Percentiles rank a stretch among this genome's conserved stretches.
These are phyloP conservation scores for Suillia variegata DNA, from an alignment of 2,888 invertebrate species.

Conservation along the genomic window DNA sequence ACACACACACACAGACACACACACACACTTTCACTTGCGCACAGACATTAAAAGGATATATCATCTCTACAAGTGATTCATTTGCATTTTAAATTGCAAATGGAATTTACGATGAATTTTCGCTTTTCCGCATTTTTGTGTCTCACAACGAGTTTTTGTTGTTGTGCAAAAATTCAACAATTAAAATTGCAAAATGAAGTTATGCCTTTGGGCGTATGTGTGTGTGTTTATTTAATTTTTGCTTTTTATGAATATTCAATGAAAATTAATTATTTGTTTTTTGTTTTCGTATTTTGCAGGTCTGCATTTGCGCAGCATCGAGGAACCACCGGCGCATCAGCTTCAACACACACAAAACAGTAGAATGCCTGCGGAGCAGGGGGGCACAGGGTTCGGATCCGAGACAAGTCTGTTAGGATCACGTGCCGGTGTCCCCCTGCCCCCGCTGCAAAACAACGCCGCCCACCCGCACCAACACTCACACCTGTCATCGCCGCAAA, in stretches of 20 bases:
- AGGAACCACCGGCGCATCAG: conserved; percentile 77
- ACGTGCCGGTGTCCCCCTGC: conserved; percentile 63
- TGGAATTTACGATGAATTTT: conserved; percentile 18
- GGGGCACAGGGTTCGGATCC: conserved; percentile 70
- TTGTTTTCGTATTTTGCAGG: conserved; percentile 64
- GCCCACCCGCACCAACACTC: conserved; percentile 10
- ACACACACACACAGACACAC: conserved; percentile 4
- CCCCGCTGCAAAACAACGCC: conserved; percentile 25
- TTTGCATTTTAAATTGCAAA: conserved; percentile 44
- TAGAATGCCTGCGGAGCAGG: conserved; percentile 67
- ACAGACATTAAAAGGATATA: neutral
- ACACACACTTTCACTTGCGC: neutral
- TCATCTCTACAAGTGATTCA: conserved; percentile 12
- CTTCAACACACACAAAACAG: conserved; percentile 51
- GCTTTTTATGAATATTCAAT: neutral
- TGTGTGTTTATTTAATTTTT: conserved; percentile 6
- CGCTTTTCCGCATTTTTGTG: neutral
- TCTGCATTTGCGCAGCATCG: conserved; percentile 84
- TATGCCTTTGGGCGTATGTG: conserved; percentile 1
- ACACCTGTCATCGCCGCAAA: conserved; percentile 48
- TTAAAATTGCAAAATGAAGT: conserved; percentile 7
- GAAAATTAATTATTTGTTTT: neutral
- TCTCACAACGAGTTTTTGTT: too few relatives aligned
- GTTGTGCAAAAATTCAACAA: conserved; percentile 7
- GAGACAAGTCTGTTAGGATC: conserved; percentile 62